These are phyloP conservation scores for Loxodonta africana DNA, from an alignment of 2,113 vertebrate species.

Conservation along the genomic window DNA sequence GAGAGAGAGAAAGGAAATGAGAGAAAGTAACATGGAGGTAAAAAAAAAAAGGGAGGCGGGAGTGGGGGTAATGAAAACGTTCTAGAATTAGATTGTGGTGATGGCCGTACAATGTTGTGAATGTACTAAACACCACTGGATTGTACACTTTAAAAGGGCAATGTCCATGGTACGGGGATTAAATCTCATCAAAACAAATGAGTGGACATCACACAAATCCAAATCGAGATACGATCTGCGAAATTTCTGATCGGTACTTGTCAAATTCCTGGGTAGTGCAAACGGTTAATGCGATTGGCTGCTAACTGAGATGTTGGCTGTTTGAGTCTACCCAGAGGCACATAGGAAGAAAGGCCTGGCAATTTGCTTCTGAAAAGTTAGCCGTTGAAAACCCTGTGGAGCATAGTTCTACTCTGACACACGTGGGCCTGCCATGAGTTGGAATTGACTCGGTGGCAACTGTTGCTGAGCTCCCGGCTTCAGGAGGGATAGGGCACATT, in stretches of 20 bases:
- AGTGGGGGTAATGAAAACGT: accelerated
- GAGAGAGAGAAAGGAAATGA: neutral
- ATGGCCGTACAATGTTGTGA: neutral
- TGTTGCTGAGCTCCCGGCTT: neutral
- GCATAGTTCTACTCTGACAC: neutral
- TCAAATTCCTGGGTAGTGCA: neutral
- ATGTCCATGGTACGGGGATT: too few species aligned
- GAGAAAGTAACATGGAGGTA: neutral
- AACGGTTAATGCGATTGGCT: neutral
- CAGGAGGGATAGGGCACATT: neutral
- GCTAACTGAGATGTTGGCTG: neutral
- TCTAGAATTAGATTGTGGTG: neutral
- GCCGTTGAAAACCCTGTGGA: neutral
- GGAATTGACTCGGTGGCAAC: neutral
- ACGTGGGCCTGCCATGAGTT: neutral
- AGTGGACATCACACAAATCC: too few species aligned
- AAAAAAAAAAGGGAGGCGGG: accelerated
- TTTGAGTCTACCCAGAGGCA: neutral
- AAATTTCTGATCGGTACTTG: accelerated
- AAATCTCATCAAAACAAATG: neutral
- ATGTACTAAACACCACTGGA: accelerated
- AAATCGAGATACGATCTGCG: accelerated
- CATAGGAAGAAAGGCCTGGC: neutral
- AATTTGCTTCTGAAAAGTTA: neutral
- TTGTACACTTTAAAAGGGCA: accelerated